Evolutionary conservation across 2,113 vertebrate genomes (phyloP).

Genomic region (Callorhinus ursinus): DNA sequence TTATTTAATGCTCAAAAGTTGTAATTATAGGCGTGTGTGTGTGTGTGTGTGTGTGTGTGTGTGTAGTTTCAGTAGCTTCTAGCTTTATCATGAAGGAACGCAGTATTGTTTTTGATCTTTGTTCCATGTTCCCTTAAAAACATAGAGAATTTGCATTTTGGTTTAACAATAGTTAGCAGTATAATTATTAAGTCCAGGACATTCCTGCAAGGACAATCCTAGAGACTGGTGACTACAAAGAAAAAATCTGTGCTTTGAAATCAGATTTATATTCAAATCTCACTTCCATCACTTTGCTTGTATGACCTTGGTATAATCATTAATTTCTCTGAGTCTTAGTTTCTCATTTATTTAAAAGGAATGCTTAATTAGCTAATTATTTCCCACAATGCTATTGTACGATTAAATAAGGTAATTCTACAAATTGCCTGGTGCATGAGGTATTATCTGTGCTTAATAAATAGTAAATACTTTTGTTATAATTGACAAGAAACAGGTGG

Average conservation of each 20-base stretch:
- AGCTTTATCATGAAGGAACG: not conserved
- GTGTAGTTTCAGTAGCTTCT: not conserved
- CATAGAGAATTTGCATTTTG: not conserved
- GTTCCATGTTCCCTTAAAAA: not conserved
- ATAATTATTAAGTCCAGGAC: not conserved
- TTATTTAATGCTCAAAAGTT: not conserved
- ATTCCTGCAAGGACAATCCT: not conserved
- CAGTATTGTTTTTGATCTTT: not conserved
- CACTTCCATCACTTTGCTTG: not conserved
- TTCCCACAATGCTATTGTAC: not conserved
- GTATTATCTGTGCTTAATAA: not conserved
- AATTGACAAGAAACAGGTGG: not conserved
- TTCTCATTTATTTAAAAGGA: constrained; percentile 1
- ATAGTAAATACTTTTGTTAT: not conserved
- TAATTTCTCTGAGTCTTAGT: constrained; percentile 41
- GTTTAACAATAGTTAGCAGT: not conserved
- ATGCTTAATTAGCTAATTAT: not conserved
- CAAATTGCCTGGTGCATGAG: not conserved
- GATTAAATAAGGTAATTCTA: constrained; percentile 34
- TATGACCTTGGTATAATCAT: not conserved
- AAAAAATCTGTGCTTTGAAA: not conserved
- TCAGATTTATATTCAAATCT: not conserved
- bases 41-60: not conserved
- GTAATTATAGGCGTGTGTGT: not conserved
- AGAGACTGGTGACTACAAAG: not conserved